Percentiles rank a stretch among this genome's conserved stretches.
phyloP scores from a whole-genome alignment of 1,140 invertebrate genomes.

The Drosophila santomea region DNA sequence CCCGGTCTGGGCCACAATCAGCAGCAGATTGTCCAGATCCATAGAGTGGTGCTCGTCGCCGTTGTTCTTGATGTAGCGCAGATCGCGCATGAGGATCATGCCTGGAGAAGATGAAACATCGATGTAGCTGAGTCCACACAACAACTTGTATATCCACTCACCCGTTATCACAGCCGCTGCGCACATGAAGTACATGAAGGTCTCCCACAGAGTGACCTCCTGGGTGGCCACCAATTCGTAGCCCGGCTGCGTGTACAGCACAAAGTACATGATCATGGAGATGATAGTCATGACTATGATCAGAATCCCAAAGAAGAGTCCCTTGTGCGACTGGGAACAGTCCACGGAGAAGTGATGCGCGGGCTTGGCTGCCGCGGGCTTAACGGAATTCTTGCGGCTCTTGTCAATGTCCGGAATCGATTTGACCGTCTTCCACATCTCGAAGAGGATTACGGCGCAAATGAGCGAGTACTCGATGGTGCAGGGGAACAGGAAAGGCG shows the following conservation, averaged over 20 bases:
- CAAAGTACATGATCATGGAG: conserved; percentile 95
- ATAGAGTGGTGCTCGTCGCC: conserved; percentile 86
- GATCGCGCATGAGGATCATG: conserved; percentile 87
- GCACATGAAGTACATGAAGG: conserved; percentile 88
- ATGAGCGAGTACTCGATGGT: conserved; percentile 94
- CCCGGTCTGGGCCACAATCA: conserved; percentile 94
- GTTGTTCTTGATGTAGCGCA: conserved; percentile 87
- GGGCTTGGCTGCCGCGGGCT: conserved; percentile 79
- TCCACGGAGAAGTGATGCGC: conserved; percentile 94
- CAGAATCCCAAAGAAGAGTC: conserved; percentile 93
- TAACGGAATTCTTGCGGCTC: conserved; percentile 73
- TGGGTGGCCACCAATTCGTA: conserved; percentile 89
- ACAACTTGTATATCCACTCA: conserved; percentile 16
- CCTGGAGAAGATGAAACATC: conserved; percentile 75
- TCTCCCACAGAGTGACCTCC: conserved; percentile 91
- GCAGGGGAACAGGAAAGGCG: conserved; percentile 95
- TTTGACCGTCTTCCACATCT: conserved; percentile 91
- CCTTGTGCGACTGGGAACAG: conserved; percentile 94
- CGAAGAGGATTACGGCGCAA: conserved; percentile 93
- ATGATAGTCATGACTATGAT: conserved; percentile 94
- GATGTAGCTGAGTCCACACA: background rate
- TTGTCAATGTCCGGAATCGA: conserved; percentile 81
- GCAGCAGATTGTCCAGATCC: conserved; percentile 92
- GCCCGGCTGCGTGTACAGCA: conserved; percentile 89
- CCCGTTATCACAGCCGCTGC: conserved; percentile 72